These are phyloP conservation scores for Nephrotoma guestfalica DNA, from an alignment of 2,888 invertebrate genomes.

Conservation along the genomic window DNA sequence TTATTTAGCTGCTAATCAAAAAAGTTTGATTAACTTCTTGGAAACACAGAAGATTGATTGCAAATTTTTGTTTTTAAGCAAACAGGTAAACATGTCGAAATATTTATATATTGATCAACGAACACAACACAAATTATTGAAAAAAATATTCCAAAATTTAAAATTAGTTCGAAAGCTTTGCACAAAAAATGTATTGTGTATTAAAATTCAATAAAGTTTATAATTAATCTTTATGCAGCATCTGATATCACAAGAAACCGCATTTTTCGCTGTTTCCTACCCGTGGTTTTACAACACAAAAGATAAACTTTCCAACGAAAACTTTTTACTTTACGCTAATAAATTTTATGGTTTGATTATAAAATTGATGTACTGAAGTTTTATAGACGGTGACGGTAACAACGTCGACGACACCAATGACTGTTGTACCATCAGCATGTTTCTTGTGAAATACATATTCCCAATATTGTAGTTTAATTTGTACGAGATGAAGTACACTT, in stretches of 20 bases:
- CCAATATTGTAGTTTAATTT: background rate
- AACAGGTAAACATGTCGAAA: background rate
- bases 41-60: background rate
- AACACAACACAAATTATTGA: background rate
- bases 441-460: background rate
- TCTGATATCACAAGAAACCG: background rate
- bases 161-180: background rate
- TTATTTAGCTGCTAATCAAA: background rate
- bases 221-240: background rate
- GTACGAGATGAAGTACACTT: background rate
- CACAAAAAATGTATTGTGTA: background rate
- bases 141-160: background rate
- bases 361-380: background rate
- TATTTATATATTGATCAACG: background rate
- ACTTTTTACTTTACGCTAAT: background rate
- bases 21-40: background rate
- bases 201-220: background rate
- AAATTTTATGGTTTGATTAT: background rate
- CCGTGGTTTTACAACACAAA: background rate
- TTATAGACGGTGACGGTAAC: background rate
- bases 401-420: no score
- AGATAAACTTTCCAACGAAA: background rate
- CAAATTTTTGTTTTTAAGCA: background rate
- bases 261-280: background rate
- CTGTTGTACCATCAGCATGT: background rate